phyloP scores from a whole-genome alignment of 2,888 invertebrate species.

The Cryptus viduatorius region DNA sequence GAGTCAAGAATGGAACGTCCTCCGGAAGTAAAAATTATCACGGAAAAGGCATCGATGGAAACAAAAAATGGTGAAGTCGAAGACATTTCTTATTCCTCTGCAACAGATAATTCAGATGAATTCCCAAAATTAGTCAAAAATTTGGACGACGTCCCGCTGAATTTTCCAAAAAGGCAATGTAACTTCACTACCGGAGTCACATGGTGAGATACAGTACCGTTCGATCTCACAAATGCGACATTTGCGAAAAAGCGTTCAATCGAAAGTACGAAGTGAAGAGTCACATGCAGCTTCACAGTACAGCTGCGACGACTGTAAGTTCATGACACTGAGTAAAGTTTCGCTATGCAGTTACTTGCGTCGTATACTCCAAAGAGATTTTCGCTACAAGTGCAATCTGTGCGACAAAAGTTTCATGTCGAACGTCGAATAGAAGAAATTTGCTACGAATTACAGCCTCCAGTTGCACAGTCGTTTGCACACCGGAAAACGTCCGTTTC shows the following conservation, averaged over 20 bases:
- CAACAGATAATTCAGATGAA: background rate
- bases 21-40: background rate
- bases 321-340: conserved; percentile 78
- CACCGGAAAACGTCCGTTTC: conserved; percentile 79
- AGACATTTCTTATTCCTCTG: background rate
- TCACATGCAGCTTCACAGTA: conserved; percentile 81
- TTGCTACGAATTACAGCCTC: conserved; percentile 80
- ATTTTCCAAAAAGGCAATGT: too few relatives aligned
- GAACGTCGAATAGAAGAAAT: conserved; percentile 86
- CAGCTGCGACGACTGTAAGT: conserved; percentile 78
- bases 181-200: too few relatives aligned
- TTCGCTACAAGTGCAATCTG: conserved; percentile 86
- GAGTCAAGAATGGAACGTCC: background rate
- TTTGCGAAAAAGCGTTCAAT: conserved; percentile 80
- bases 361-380: conserved; percentile 80
- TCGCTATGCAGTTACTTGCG: conserved; percentile 65
- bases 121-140: too few relatives aligned
- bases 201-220: conserved; percentile 80
- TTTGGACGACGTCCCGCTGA: too few relatives aligned
- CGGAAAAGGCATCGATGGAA: background rate
- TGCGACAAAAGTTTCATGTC: conserved; percentile 87
- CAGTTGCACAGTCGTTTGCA: conserved; percentile 78
- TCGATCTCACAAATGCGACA: conserved; percentile 78
- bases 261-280: conserved; percentile 76
- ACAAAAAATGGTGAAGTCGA: background rate